phyloP scores from a whole-genome alignment of 2,888 invertebrate species.

The Sinodicranocentrus sp. region DNA sequence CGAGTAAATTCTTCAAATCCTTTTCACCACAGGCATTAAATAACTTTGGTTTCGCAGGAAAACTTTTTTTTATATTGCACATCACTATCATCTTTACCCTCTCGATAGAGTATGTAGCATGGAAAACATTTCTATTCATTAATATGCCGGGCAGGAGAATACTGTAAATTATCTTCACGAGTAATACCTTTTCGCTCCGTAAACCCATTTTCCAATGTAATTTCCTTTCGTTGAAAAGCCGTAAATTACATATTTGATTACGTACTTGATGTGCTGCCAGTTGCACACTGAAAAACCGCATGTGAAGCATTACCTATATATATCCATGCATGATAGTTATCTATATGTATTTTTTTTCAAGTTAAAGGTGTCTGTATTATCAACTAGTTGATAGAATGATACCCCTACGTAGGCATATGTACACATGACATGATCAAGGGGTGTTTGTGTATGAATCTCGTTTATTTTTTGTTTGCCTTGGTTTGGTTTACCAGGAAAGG shows the following conservation, averaged over 20 bases:
- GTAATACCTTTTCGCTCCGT: not conserved
- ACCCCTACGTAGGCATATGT: not conserved
- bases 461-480: slow-evolving; percentile 34
- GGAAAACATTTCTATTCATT: not conserved
- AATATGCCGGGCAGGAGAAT: not conserved
- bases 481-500: slow-evolving; percentile 60
- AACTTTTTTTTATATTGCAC: not conserved
- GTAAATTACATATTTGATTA: slow-evolving; percentile 20
- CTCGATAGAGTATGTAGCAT: no score
- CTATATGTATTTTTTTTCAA: not conserved
- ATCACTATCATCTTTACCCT: not conserved
- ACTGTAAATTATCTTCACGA: not conserved
- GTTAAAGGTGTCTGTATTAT: not conserved
- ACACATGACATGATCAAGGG: not conserved
- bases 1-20: not conserved
- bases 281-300: not conserved
- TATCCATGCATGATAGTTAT: not conserved
- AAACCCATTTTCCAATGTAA: slow-evolving; percentile 13
- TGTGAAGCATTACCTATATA: not conserved
- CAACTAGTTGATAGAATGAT: not conserved
- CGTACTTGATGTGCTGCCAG: slow-evolving; percentile 9
- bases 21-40: not conserved
- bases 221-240: not conserved
- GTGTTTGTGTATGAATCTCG: slow-evolving; percentile 5
- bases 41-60: not conserved